These are phyloP conservation scores for Poeciliopsis turrubarensis DNA, from an alignment of 2,113 vertebrate species.

Conservation along the genomic window DNA sequence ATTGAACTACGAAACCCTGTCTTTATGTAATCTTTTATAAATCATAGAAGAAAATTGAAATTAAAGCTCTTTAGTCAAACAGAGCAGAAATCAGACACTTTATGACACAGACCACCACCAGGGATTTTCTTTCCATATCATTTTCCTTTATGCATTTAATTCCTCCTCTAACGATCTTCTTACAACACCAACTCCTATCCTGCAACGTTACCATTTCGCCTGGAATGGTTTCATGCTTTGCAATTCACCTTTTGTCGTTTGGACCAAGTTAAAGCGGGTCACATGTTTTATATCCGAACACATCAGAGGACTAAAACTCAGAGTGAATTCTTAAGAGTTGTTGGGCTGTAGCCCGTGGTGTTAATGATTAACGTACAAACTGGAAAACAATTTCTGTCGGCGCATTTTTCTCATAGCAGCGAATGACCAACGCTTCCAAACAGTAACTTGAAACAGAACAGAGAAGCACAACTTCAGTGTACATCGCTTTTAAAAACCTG, in stretches of 20 bases:
- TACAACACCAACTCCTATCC: not conserved
- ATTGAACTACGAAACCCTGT: constrained; percentile 68
- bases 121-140: constrained; percentile 31
- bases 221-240: not conserved
- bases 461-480: not conserved
- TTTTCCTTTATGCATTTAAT: constrained; percentile 7
- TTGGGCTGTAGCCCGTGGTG: not conserved
- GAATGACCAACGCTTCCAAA: not conserved
- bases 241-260: not conserved
- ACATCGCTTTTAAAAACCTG: constrained; percentile 25
- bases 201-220: not conserved
- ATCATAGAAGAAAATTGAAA: constrained; percentile 81
- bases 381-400: constrained; percentile 14
- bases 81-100: constrained; percentile 75
- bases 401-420: not conserved
- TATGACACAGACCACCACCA: constrained; percentile 74
- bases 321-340: not conserved
- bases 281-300: not conserved
- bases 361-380: constrained; percentile 52
- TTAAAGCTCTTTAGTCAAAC: constrained; percentile 74
- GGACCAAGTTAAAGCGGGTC: not conserved
- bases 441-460: not conserved
- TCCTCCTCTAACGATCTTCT: constrained; percentile 24
- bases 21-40: constrained; percentile 83
- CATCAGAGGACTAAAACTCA: not conserved